Percentiles rank a stretch among this genome's conserved stretches.
Evolutionary conservation across 1,140 invertebrate species (phyloP).

Genomic region (Drosophila orena): DNA sequence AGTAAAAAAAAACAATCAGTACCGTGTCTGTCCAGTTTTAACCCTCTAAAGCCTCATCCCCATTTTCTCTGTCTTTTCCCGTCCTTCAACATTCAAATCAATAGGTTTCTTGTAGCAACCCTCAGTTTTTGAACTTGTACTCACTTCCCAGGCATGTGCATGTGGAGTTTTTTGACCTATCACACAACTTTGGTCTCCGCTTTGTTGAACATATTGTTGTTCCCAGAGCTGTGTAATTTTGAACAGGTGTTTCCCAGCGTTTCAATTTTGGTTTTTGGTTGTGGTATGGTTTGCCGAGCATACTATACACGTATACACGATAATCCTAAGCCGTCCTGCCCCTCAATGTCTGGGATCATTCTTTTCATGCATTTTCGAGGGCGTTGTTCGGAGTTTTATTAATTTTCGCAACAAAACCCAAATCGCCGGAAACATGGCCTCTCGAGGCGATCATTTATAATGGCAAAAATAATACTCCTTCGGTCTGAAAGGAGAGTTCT

Average conservation of each 20-base stretch:
- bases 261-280: constrained; percentile 13
- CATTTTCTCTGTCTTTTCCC: not conserved
- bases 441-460: constrained; percentile 47
- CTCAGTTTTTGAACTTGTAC: constrained; percentile 31
- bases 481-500: constrained; percentile 2
- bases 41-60: constrained; percentile 10
- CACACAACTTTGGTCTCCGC: constrained; percentile 23
- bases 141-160: constrained; percentile 30
- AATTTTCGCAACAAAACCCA: constrained; percentile 33
- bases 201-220: constrained; percentile 19
- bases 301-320: constrained; percentile 11
- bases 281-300: constrained; percentile 35
- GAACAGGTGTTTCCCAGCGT: constrained; percentile 49
- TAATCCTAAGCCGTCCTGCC: constrained; percentile 39
- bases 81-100: constrained; percentile 40
- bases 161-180: constrained; percentile 57
- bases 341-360: constrained; percentile 26
- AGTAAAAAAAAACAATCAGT: too few relatives aligned
- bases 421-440: constrained; percentile 38
- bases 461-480: constrained; percentile 27
- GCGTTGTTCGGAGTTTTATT: constrained; percentile 32
- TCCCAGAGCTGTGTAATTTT: constrained; percentile 47
- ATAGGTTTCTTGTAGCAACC: constrained; percentile 44
- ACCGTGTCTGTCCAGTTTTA: constrained; percentile 19
- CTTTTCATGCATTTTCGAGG: constrained; percentile 9